Conservation (phyloP, 2,113 vertebrate genomes). For the Australoheros scitulus region DNA sequence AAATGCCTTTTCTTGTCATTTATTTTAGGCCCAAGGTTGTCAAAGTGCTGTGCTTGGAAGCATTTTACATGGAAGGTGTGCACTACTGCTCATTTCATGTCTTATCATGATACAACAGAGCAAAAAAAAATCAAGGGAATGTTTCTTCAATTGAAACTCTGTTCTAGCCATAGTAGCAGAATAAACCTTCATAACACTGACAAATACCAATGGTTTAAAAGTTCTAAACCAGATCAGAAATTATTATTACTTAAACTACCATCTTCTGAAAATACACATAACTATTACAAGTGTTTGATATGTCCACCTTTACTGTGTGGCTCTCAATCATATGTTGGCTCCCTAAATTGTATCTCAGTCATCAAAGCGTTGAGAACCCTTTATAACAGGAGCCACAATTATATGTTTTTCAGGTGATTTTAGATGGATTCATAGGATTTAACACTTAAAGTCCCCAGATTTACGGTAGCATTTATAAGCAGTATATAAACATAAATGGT, state of each 20-base stretch:
- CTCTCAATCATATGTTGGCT: neutral
- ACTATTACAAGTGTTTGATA: neutral
- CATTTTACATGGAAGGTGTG: conserved; percentile 1
- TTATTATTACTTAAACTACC: neutral
- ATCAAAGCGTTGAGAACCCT: neutral
- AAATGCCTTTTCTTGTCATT: neutral
- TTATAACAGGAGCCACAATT: conserved; percentile 28
- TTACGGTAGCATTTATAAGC: neutral
- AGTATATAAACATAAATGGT: neutral
- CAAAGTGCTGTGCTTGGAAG: neutral
- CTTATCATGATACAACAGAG: neutral
- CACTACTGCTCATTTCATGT: neutral
- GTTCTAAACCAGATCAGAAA: neutral
- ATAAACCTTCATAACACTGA: neutral
- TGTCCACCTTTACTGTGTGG: neutral
- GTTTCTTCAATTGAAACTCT: neutral
- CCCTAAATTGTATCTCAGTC: neutral
- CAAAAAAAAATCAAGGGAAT: neutral
- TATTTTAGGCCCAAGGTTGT: neutral
- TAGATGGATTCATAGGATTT: neutral
- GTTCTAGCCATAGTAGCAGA: neutral
- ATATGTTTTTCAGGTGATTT: conserved; percentile 21
- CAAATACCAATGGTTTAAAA: neutral
- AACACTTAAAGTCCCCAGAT: conserved; percentile 6
- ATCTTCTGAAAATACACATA: neutral